Percentiles rank a stretch among this genome's conserved stretches.
Conservation (phyloP, 2,113 vertebrate genomes). For the Neogale vison region DNA sequence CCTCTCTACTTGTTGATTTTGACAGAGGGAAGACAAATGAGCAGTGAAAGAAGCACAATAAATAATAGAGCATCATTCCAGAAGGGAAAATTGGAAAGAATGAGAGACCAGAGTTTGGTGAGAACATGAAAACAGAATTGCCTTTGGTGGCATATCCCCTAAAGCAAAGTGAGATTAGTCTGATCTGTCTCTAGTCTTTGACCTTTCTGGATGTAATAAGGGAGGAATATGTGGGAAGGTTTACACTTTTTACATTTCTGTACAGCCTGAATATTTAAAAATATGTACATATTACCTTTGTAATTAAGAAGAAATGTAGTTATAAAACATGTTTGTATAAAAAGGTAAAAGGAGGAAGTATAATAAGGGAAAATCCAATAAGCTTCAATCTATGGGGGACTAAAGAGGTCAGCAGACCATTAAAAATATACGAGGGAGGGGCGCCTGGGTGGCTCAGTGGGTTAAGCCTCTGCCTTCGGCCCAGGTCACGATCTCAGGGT, state of each 20-base stretch:
- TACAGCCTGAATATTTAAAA: conserved; percentile 36
- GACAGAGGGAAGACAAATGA: conserved; percentile 38
- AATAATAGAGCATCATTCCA: conserved; percentile 60
- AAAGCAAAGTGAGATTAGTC: not conserved
- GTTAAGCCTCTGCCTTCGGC: too few species aligned
- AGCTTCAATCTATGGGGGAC: not conserved
- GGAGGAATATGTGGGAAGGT: not conserved
- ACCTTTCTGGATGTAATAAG: conserved; percentile 44
- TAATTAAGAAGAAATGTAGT: conserved; percentile 32
- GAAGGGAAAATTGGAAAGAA: not conserved
- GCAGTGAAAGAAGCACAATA: conserved; percentile 42
- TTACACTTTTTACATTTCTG: conserved; percentile 21
- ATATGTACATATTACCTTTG: not conserved
- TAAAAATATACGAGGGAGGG: not conserved
- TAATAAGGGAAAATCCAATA: conserved; percentile 21
- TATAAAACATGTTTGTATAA: conserved; percentile 19
- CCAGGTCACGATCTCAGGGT: too few species aligned
- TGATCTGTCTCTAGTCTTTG: conserved; percentile 26
- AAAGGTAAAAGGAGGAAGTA: conserved; percentile 7
- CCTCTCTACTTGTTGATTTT: conserved; percentile 10
- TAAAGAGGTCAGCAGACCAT: not conserved
- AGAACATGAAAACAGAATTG: conserved; percentile 7
- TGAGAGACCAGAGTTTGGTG: conserved; percentile 19
- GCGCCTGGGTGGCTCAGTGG: too few species aligned
- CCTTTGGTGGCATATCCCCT: conserved; percentile 11